Percentiles rank a stretch among this genome's conserved stretches.
Conservation (phyloP, 2,113 vertebrate species). For the Oceanites oceanicus region DNA sequence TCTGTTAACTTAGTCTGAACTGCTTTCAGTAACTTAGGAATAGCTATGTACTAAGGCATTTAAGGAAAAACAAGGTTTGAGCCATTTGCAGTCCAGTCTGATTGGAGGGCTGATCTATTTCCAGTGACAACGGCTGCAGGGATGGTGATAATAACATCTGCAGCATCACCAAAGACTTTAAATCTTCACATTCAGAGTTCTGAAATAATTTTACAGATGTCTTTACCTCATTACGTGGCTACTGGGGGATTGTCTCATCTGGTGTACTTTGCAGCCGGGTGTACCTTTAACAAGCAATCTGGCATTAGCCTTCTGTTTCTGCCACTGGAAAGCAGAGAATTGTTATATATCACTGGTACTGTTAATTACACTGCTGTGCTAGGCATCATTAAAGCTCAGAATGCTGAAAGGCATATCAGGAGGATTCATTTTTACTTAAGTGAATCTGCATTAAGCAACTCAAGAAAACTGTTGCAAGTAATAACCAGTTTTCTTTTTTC, state of each 20-base stretch:
- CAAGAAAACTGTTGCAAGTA: conserved; percentile 9
- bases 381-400: conserved; percentile 69
- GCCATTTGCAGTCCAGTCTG: not conserved
- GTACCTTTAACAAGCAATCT: conserved; percentile 78
- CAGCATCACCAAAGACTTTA: conserved; percentile 53
- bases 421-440: conserved; percentile 64
- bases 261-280: conserved; percentile 48
- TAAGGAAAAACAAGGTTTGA: not conserved
- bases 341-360: conserved; percentile 59
- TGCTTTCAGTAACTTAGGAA: not conserved
- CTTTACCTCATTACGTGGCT: conserved; percentile 69
- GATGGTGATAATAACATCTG: conserved; percentile 46
- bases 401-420: conserved; percentile 50
- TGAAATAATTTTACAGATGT: conserved; percentile 72
- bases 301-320: conserved; percentile 73
- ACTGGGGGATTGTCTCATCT: conserved; percentile 72
- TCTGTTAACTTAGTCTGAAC: not conserved
- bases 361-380: conserved; percentile 70
- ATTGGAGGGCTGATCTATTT: conserved; percentile 43
- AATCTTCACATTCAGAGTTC: conserved; percentile 51
- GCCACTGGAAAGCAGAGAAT: conserved; percentile 41
- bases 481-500: not conserved
- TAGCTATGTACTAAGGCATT: not conserved
- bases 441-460: conserved; percentile 38
- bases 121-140: not conserved